Percentiles rank a stretch among this genome's conserved stretches.
Evolutionary conservation across 64 coral and sea anemone species (phyloP).

Genomic region (Astreopora myriophthalma): DNA sequence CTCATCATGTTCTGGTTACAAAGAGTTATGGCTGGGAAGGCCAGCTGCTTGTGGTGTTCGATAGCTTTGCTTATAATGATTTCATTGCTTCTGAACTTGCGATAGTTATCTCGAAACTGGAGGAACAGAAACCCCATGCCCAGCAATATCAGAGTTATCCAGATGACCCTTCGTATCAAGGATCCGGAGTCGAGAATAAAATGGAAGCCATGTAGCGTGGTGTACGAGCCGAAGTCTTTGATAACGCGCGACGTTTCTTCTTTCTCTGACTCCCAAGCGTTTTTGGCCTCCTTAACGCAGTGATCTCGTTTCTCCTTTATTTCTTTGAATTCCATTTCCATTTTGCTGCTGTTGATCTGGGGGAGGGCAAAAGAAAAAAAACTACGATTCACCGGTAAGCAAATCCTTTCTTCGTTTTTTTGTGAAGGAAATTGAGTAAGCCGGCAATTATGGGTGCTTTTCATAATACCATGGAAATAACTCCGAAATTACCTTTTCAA

Average conservation of each 20-base stretch:
- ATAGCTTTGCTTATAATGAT: conserved; percentile 32
- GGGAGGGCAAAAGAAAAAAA: not conserved
- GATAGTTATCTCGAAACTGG: conserved; percentile 26
- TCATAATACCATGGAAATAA: too few relatives aligned
- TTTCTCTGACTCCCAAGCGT: not conserved
- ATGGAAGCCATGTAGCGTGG: conserved; percentile 68
- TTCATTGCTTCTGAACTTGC: not conserved
- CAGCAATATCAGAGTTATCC: conserved; percentile 35
- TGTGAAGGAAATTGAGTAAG: too few relatives aligned
- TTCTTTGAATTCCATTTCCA: conserved; percentile 1
- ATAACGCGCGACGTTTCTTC: conserved; percentile 15
- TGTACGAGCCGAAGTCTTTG: conserved; percentile 59
- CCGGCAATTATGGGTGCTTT: not conserved
- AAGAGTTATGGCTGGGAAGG: conserved; percentile 58
- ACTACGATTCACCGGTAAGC: not conserved
- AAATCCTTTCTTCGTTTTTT: too few relatives aligned
- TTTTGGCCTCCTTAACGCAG: not conserved
- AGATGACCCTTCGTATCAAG: conserved; percentile 9
- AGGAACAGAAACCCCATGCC: not conserved
- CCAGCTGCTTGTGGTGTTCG: not conserved
- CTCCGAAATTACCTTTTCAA: too few relatives aligned
- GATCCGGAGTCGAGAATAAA: conserved; percentile 60
- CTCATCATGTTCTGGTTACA: conserved; percentile 77
- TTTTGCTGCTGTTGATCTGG: not conserved
- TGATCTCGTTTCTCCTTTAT: not conserved